Base-by-base conservation (phyloP, 2,888 invertebrate genomes). In the Orthosia gothica region DNA sequence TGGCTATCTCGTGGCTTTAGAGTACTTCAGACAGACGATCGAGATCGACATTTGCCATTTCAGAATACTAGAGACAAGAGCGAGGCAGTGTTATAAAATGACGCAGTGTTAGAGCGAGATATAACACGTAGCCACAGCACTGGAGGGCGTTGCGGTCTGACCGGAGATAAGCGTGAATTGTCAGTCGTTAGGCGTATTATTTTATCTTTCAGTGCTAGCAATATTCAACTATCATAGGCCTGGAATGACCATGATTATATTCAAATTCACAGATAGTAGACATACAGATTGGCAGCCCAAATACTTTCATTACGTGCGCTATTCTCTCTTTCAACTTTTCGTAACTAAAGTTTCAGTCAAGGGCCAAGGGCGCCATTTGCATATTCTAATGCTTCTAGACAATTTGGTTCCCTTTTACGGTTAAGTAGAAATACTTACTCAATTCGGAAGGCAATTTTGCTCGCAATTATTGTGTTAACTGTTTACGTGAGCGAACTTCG, bases 91-190 rank as follows among this genome's bases (percentile, higher is more conserved):
- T 55, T 65, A 81, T 70, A 67, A 57, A 69, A 63, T 65, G 45
- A 58, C 62, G 69, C 55, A 55, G 26, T 59, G 78, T 20, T 66
- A 49, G 79, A 81, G 74, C 70, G 83, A 83, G 84, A 83, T 32
- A 72, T 68, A 70, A 55, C 66, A 76, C 26, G 47, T 69, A 72
- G 80, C 76, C 82, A 82, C 82, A 79, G 75, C 81, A 80, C 77
- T 79, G 82, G 65, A 83, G 80, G 79, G 84, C 76, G 79, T 79
- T 89, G 86, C 81, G 88, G 89, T 84, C 72, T 86, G 87, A 83
- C 86, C 87, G 81, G 87, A 86, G 86, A 89, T 90, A 88, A 89
- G 86, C 76, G 84, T 84, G 85, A 88, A 91, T 90, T 87, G 89
- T 88, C 85, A 83, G 85, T 83, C 79, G 86, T 82, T 76, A 73